phyloP scores from a whole-genome alignment of 2,888 invertebrate genomes.

The Melikaiella ostensackeni region DNA sequence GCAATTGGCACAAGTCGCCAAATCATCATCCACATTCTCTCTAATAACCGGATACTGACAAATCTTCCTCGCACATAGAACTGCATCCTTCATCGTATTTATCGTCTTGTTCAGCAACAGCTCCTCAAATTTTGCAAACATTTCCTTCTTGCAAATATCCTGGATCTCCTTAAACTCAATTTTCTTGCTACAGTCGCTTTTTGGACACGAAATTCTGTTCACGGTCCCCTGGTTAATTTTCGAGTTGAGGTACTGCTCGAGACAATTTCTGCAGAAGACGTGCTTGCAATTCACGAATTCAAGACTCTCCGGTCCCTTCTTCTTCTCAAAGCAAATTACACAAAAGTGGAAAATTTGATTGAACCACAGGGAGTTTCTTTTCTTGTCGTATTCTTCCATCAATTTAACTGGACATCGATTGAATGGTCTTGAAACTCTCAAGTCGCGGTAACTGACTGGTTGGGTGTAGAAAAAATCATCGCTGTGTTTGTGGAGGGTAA shows the following conservation, averaged over 20 bases:
- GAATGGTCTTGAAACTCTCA: conserved; percentile 53
- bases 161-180: conserved; percentile 48
- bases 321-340: conserved; percentile 59
- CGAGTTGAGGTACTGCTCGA: conserved; percentile 52
- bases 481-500: conserved; percentile 42
- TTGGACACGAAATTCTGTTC: conserved; percentile 55
- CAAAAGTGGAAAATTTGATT: conserved; percentile 54
- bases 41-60: conserved; percentile 61
- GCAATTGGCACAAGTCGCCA: conserved; percentile 61
- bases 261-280: conserved; percentile 60
- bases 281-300: conserved; percentile 59
- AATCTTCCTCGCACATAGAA: conserved; percentile 61
- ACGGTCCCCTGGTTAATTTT: conserved; percentile 56
- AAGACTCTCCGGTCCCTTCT: conserved; percentile 55
- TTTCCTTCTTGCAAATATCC: conserved; percentile 46
- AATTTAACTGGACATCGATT: conserved; percentile 53
- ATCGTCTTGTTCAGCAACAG: conserved; percentile 53
- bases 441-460: conserved; percentile 47
- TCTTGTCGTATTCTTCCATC: conserved; percentile 51
- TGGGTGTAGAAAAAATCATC: conserved; percentile 27
- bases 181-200: conserved; percentile 49
- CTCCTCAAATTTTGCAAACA: conserved; percentile 61
- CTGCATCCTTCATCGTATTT: conserved; percentile 58
- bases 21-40: conserved; percentile 52
- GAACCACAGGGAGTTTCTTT: conserved; percentile 48